These are phyloP conservation scores for Brachycybe producta DNA, from an alignment of 2,888 invertebrate genomes.

Conservation along the genomic window DNA sequence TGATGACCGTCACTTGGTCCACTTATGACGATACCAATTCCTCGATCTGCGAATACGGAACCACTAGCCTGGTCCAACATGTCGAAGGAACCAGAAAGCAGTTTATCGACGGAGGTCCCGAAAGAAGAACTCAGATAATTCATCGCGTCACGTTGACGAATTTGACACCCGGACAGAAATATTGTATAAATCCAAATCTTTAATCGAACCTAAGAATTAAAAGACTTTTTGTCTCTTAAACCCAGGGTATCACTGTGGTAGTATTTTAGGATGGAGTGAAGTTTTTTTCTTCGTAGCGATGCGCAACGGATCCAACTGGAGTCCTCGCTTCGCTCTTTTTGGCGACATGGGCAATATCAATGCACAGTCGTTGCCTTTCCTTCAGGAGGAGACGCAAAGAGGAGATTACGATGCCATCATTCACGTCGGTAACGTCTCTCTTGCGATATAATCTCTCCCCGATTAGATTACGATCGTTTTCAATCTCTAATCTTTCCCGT, in stretches of 20 bases:
- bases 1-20: constrained; percentile 17
- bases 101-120: constrained; percentile 23
- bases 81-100: constrained; percentile 18
- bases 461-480: not conserved
- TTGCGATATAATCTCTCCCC: not conserved
- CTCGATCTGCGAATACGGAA: constrained; percentile 16
- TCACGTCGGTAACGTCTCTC: constrained; percentile 31
- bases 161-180: constrained; percentile 23
- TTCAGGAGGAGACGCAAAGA: constrained; percentile 23
- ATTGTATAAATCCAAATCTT: constrained; percentile 18
- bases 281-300: constrained; percentile 29
- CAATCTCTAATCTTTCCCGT: not conserved
- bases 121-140: constrained; percentile 23
- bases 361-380: constrained; percentile 24
- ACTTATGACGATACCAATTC: constrained; percentile 13
- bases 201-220: not conserved
- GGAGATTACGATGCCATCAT: constrained; percentile 28
- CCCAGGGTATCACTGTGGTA: constrained; percentile 26
- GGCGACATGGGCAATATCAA: constrained; percentile 30
- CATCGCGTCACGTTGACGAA: constrained; percentile 27
- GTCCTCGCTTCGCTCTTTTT: constrained; percentile 29
- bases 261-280: constrained; percentile 27
- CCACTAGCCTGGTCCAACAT: not conserved
- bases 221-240: not conserved
- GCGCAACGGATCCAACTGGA: constrained; percentile 24